These are phyloP conservation scores for Coracopsis vasa DNA, from an alignment of 2,113 vertebrate genomes.

Conservation along the genomic window DNA sequence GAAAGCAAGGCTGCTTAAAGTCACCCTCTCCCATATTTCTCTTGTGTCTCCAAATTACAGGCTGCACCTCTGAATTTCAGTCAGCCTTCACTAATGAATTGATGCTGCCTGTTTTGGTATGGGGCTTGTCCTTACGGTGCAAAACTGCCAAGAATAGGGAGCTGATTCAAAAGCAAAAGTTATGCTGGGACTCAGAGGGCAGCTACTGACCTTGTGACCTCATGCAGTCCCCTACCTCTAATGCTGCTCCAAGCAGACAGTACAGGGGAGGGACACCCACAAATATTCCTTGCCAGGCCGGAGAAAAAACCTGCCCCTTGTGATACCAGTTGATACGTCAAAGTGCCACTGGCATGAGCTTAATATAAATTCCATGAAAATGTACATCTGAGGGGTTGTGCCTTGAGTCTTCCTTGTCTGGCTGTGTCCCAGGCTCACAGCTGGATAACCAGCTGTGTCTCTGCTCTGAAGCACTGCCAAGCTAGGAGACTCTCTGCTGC, in stretches of 20 bases:
- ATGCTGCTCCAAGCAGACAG: fast-evolving
- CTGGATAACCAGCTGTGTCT: constrained; percentile 51
- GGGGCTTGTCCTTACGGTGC: neutral
- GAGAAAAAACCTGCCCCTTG: neutral
- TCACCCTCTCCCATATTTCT: neutral
- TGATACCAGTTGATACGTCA: neutral
- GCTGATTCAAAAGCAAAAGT: neutral
- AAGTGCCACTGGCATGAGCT: neutral
- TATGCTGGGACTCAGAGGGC: neutral
- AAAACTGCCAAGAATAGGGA: neutral
- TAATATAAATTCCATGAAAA: neutral
- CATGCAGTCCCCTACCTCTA: neutral
- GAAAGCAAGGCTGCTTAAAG: neutral
- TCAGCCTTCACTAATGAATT: neutral
- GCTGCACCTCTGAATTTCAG: neutral
- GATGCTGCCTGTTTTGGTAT: neutral
- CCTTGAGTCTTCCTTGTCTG: neutral
- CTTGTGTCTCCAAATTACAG: neutral
- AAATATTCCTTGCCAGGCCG: neutral
- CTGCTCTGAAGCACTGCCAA: neutral
- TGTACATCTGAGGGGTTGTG: neutral
- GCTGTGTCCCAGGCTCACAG: constrained; percentile 7
- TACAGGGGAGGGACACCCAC: neutral
- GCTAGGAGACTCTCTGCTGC: neutral
- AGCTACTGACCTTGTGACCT: neutral